Base-by-base conservation (phyloP, 2,888 invertebrate genomes). In the Callyntrura guangdongensis region DNA sequence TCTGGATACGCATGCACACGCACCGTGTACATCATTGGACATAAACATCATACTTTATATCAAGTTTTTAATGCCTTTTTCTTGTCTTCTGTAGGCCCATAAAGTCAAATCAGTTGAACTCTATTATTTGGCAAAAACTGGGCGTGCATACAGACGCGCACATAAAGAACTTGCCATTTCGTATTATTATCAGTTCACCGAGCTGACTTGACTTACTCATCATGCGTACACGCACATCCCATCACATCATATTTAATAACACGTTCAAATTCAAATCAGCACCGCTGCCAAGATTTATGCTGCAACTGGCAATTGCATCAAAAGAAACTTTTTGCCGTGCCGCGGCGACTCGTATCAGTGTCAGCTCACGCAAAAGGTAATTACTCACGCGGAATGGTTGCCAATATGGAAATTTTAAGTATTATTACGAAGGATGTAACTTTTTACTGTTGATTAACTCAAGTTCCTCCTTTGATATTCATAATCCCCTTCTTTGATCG, bases 351-450 rank as follows among this genome's bases (percentile, higher is more conserved):
- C 89, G 61, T 36, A 36, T 36, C 36, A 79, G 56, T 89, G 89
- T 89, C 89, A 84, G 84, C 82, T 89, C 89, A 89, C 89, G 84
- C 67, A 79, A 36, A 84, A 84, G 77, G 83, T 79, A 89, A 89
- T 89, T 89, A 89, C 83, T 81, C 82, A 88, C 72, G 88, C 20
- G 72, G 83, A 36, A 77, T 61, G 22, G 56, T 45, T 87, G 87
- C 87, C 87, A 87, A 87, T 74, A 81, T 82, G 61, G 45, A 87
- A 87, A 87, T 87, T 87, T 36, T 56, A 56, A n/a, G 56, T n/a
- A 25, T 45, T 14, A 64, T 49, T 17, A 64, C 20, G 72, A 27
- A 67, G 25, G 84, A 53, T 84, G 17, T 47, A 17, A 61, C 11
- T 36, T 81, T 81, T 81, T 25, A 83, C 45, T 83, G 64, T 67